Evolutionary conservation across 2,888 invertebrate genomes (phyloP), one percentile per base, ranked within the genome.

Genomic region (Eristalinus aeneus): DNA sequence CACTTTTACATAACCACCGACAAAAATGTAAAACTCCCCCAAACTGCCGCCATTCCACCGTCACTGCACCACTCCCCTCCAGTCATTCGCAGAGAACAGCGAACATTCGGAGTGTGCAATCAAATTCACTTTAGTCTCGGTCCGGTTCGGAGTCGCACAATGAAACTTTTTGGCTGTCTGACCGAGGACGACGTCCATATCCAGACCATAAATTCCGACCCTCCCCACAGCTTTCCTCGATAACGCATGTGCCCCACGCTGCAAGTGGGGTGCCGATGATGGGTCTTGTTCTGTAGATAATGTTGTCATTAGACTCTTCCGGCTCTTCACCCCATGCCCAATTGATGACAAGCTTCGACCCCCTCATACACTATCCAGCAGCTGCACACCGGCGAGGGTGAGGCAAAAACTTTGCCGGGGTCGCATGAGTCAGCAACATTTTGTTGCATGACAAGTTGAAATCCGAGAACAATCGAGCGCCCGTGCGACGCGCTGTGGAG

Each of bases 361-460:
- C 27, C 16, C 31, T 11, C 46, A 46, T n/a, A 1, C 1, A 34
- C 34, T 34, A 10, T 6, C 31, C 58, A 71, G 12, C 34, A 6
- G 53, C 67, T 85, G 68, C 71, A 75, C n/a, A 16, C 36, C 12
- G 56, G 2, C 27, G 53, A 71, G 67, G 80, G 79, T 73, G 67
- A 64, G 31, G 16, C 31, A 32, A 81, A 69, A 81, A 81, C 76
- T 81, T 85, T 72, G 36, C 54, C 65, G 67, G 72, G 81, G 67
- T 81, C 69, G 72, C 76, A 81, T 86, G 85, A 86, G 68, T 81
- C 81, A 77, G 85, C 85, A 69, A 77, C 69, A 86, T 86, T 86
- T 86, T 81, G 85, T 86, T 81, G 81, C 76, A 86, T 81, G 85
- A 86, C 81, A 73, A 86, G 75, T 77, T 77, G 53, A 67, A 81